Evolutionary conservation across 2,113 vertebrate genomes (phyloP).

Genomic region (Bothrops jararaca): DNA sequence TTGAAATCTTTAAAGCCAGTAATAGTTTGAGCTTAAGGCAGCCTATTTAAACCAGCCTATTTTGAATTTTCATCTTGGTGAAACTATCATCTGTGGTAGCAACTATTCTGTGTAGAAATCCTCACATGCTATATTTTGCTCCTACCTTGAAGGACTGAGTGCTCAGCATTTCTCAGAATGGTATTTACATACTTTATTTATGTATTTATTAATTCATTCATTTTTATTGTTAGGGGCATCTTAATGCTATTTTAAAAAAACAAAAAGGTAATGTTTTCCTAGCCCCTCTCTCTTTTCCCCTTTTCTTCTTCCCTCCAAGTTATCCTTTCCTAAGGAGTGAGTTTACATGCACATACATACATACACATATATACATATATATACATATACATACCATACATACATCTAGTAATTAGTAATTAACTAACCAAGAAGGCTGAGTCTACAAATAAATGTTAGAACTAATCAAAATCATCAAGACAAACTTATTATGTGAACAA

Average conservation of each 20-base stretch:
- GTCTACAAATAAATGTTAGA: no score
- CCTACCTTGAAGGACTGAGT: neutral
- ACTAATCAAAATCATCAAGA: no score
- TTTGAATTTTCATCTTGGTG: neutral
- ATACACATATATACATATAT: no score
- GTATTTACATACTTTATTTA: neutral
- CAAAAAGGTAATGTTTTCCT: neutral
- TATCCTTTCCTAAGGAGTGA: neutral
- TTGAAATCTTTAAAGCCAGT: no score
- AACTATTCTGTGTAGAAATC: neutral
- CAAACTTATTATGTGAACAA: no score
- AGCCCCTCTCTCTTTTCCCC: neutral
- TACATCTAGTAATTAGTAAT: no score
- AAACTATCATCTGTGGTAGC: neutral
- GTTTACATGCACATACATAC: no score
- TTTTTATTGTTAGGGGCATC: no score
- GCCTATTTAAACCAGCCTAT: neutral
- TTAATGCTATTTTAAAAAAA: neutral
- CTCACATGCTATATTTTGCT: neutral
- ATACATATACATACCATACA: no score
- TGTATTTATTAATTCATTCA: no score
- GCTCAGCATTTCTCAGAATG: neutral
- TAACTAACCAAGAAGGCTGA: no score
- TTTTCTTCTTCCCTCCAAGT: neutral
- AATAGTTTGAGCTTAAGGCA: no score